Percentiles rank a stretch among this genome's conserved stretches.
These are phyloP conservation scores for Plutella xylostella DNA, from an alignment of 2,888 invertebrate genomes.

Conservation along the genomic window DNA sequence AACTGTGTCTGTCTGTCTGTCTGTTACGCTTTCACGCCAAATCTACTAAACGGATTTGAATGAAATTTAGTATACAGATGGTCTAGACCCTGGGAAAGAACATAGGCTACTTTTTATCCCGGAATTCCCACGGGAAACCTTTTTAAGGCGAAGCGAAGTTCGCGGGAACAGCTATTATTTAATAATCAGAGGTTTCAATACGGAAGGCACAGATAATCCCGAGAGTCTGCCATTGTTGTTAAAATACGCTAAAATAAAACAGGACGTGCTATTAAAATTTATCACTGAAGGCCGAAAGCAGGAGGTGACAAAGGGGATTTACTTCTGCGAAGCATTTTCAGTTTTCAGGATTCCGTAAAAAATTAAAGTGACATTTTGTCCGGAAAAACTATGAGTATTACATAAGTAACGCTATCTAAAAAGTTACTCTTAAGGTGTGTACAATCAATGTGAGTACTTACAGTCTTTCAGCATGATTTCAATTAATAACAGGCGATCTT, in stretches of 20 bases:
- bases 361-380: background rate
- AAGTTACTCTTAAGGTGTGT: too few relatives aligned
- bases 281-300: conserved; percentile 14
- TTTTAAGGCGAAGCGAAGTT: too few relatives aligned
- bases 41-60: too few relatives aligned
- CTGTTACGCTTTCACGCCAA: too few relatives aligned
- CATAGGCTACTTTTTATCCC: too few relatives aligned
- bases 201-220: background rate
- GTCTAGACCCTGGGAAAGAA: too few relatives aligned
- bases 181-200: background rate
- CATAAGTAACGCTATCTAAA: background rate
- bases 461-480: too few relatives aligned
- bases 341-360: background rate
- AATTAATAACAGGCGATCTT: too few relatives aligned
- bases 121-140: too few relatives aligned
- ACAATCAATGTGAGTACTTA: too few relatives aligned
- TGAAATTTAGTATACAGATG: too few relatives aligned
- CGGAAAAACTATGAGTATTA: background rate
- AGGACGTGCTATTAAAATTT: conserved; percentile 12
- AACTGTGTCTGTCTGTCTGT: too few relatives aligned
- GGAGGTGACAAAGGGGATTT: conserved; percentile 13
- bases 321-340: conserved; percentile 6
- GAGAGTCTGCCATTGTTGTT: background rate
- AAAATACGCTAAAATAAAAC: background rate
- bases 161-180: background rate